These are phyloP conservation scores for Anthonomus grandis DNA, from an alignment of 1,140 invertebrate species.

Conservation along the genomic window DNA sequence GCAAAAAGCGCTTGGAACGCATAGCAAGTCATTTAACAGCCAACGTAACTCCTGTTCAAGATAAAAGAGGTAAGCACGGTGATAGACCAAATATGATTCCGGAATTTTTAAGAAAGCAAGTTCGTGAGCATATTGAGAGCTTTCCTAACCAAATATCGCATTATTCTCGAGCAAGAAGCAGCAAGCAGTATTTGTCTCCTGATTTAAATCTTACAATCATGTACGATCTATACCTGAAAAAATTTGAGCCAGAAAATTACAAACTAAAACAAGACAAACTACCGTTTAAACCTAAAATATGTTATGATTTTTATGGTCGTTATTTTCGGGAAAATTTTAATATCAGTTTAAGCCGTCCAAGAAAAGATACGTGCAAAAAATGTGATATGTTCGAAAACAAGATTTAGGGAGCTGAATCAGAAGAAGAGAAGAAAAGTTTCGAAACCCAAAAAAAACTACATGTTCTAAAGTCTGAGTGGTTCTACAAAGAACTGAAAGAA, in stretches of 20 bases:
- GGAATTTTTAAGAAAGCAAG: constrained; percentile 11
- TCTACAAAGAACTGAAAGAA: too few relatives aligned
- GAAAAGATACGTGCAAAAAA: too few relatives aligned
- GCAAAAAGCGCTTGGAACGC: constrained; percentile 13
- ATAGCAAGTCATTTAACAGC: constrained; percentile 5
- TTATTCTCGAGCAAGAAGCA: constrained; percentile 17
- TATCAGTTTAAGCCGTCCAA: too few relatives aligned
- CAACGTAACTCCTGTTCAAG: constrained; percentile 1
- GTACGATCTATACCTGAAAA: constrained; percentile 22
- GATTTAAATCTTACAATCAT: constrained; percentile 27
- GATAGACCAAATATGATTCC: constrained; percentile 4
- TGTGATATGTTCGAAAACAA: too few relatives aligned
- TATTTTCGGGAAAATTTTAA: constrained; percentile 26
- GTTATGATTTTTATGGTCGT: constrained; percentile 24
- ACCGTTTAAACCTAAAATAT: constrained; percentile 22
- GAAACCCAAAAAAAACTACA: too few relatives aligned
- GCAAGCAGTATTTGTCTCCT: constrained; percentile 14
- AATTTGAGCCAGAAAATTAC: too few relatives aligned
- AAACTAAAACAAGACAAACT: constrained; percentile 17
- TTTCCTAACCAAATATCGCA: constrained; percentile 25
- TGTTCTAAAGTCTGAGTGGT: too few relatives aligned
- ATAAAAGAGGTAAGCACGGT: constrained; percentile 16
- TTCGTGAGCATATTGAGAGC: constrained; percentile 16
- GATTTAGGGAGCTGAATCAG: too few relatives aligned
- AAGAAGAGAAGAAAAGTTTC: too few relatives aligned